Evolutionary conservation across 2,888 invertebrate species (phyloP), one percentile per base, ranked within the genome.

Genomic region (Agonopterix subpropinquella): DNA sequence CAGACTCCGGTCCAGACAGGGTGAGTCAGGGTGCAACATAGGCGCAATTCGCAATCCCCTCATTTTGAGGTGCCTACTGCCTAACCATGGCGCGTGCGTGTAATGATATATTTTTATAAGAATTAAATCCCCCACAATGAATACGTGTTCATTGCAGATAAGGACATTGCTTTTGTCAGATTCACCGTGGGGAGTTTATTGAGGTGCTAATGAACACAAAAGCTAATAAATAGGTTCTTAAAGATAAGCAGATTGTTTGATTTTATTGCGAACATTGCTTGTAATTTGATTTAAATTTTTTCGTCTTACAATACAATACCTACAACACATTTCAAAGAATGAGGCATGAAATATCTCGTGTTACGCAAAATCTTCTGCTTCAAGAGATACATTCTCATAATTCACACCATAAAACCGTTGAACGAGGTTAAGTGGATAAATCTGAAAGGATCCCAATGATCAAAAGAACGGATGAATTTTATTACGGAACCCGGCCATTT

Each of bases 131-230:
- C 67, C 65, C 58, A 60, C 67, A 68, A 64, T 75, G 63, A 73
- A 67, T 70, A 73, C 69, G 73, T 78, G 74, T 72, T 77, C 71
- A 78, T 80, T 77, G 72, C 64, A 67, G 83, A 83, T 85, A 80
- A 80, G 73, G 58, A 75, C 72, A 18, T 61, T 72, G 71, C 61
- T 64, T 65, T 73, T 70, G 72, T 70, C 56, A 51, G 60, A 64
- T 67, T 60, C 57, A 57, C 58, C 28, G 28, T 59, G 58, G 73
- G 73, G 70, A 59, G 53, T 47, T 70, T 66, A 67, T 68, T 68
- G 65, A 57, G 48, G 57, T 54, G 62, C 57, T 67, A 67, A 68
- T 66, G 54, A 51, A 49, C 49, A 45, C 52, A 53, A 51, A 49
- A 44, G 45, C 43, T 45, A 47, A 41, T 47, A 39, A 47, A 41